Evolutionary conservation across 1,140 invertebrate species (phyloP).

Genomic region (Brachionus manjavacas): DNA sequence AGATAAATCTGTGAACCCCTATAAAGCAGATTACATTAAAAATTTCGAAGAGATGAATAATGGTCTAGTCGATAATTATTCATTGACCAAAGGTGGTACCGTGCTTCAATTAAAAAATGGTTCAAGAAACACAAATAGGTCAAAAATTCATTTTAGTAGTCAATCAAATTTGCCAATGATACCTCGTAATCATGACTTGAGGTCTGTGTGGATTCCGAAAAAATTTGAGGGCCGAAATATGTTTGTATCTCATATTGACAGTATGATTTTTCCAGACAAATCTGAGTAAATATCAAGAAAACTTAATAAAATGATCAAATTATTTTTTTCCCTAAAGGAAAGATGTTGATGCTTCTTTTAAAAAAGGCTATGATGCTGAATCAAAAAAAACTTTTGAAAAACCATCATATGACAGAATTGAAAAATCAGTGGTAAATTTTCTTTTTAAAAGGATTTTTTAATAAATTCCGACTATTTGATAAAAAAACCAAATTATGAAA

Average conservation of each 20-base stretch:
- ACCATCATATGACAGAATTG: neutral
- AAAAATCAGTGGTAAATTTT: conserved; percentile 19
- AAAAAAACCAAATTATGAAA: neutral
- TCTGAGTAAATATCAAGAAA: neutral
- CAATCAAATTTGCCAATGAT: conserved; percentile 1
- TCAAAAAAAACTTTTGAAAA: conserved; percentile 8
- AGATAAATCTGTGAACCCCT: neutral
- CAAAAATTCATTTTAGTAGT: neutral
- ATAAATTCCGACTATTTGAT: no score
- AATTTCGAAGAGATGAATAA: conserved; percentile 34
- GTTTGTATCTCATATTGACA: conserved; percentile 40
- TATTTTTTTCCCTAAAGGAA: neutral
- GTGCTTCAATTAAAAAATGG: neutral
- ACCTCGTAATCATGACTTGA: conserved; percentile 26
- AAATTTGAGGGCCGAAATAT: conserved; percentile 37
- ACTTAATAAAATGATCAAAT: neutral
- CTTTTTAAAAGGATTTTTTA: neutral
- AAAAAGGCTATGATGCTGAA: neutral
- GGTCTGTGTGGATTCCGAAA: conserved; percentile 39
- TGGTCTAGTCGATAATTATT: conserved; percentile 31
- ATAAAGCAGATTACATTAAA: conserved; percentile 7
- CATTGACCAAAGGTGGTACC: conserved; percentile 7
- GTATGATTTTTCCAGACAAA: conserved; percentile 39
- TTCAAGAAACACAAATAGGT: neutral
- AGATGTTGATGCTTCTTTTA: neutral